These are phyloP conservation scores for Phylloscopus trochiloides DNA, from an alignment of 2,113 vertebrate genomes.

Conservation along the genomic window DNA sequence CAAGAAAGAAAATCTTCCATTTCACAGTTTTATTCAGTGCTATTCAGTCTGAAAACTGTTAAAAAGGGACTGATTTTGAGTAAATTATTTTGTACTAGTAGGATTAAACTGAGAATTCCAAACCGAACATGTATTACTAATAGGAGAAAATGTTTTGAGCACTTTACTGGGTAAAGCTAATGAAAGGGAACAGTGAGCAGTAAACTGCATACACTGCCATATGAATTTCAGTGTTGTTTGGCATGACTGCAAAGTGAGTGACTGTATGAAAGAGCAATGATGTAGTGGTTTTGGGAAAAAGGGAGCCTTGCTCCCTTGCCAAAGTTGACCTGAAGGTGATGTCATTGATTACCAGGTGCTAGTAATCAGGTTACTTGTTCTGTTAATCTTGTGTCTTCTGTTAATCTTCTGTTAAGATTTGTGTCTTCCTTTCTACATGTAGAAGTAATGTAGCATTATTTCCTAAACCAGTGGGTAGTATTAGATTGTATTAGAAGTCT, in stretches of 20 bases:
- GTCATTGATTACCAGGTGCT: not conserved
- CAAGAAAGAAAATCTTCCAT: not conserved
- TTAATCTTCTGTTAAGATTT: not conserved
- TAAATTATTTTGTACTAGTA: not conserved
- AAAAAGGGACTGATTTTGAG: not conserved
- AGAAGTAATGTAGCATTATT: not conserved
- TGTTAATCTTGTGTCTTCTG: not conserved
- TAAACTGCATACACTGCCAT: not conserved
- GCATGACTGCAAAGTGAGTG: not conserved
- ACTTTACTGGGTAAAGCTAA: not conserved
- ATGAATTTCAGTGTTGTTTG: not conserved
- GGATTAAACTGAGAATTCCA: not conserved
- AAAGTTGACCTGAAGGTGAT: not conserved
- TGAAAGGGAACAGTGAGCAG: not conserved
- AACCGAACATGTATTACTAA: not conserved
- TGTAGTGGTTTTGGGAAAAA: rapidly evolving
- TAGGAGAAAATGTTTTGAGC: not conserved
- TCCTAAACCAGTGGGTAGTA: not conserved
- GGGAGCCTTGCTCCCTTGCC: not conserved
- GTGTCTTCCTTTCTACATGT: not conserved
- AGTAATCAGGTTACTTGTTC: not conserved
- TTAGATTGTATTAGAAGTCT: not conserved
- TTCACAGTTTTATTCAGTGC: not conserved
- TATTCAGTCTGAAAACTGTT: not conserved
- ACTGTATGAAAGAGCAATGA: not conserved